Conservation (phyloP, 2,797 vertebrate species). For the Masticophis lateralis region DNA sequence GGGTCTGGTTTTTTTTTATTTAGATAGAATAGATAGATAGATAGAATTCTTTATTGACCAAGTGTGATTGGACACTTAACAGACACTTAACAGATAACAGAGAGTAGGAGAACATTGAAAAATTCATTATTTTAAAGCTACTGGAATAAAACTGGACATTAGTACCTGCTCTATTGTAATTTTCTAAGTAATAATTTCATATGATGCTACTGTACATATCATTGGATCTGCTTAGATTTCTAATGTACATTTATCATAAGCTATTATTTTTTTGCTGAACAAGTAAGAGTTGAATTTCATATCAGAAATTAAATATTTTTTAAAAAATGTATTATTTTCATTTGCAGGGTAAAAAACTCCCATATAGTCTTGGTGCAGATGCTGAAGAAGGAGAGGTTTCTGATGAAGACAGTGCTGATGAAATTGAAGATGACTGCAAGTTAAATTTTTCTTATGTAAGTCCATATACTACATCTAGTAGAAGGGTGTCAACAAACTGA, state of each 20-base stretch:
- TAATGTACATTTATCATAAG: background rate
- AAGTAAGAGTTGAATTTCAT: background rate
- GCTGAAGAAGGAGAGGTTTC: slow-evolving; percentile 97
- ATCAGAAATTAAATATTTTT: background rate
- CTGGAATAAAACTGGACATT: background rate
- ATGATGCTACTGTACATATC: background rate
- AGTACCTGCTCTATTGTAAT: background rate
- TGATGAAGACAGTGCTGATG: slow-evolving; percentile 96
- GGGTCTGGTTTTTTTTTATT: too few relatives aligned
- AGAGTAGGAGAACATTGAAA: background rate
- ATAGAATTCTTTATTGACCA: too few relatives aligned
- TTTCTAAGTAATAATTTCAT: background rate
- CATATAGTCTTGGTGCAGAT: slow-evolving; percentile 87
- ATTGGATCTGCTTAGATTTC: background rate
- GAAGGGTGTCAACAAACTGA: too few relatives aligned
- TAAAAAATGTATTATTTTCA: background rate
- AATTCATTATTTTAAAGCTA: background rate
- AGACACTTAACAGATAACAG: background rate
- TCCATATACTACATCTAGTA: slow-evolving; percentile 5
- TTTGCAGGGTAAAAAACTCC: slow-evolving; percentile 90
- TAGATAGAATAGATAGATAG: too few relatives aligned
- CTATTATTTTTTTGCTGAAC: background rate
- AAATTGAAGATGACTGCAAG: slow-evolving; percentile 98
- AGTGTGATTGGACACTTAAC: too few relatives aligned
- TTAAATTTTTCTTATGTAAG: slow-evolving; percentile 89